Evolutionary conservation across 2,888 invertebrate species (phyloP), one percentile per base, ranked within the genome.

Genomic region (Lacanobia wlatinum): DNA sequence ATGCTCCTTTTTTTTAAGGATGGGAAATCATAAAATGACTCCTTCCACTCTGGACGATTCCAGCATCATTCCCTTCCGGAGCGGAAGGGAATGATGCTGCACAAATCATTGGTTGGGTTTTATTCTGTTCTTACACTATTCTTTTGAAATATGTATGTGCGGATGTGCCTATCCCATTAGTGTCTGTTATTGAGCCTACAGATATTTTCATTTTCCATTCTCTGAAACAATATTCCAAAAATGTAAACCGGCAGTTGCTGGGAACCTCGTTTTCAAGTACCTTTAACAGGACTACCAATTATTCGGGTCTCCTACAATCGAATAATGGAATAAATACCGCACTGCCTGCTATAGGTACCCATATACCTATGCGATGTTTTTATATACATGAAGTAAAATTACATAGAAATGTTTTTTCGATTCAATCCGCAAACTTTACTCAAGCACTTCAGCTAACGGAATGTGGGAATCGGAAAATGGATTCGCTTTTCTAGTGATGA

Each of bases 371-470:
- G 14, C 43, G n/a, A 65, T 28, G 9, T 21, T 48, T n/a, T 34
- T n/a, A 66, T 23, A 38, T 12, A 23, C 23, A 1, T 28, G 6
- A 61, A 62, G 60, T 65, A 73, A 73, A 76, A 74, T 76, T 43
- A 64, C 48, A 28, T 59, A 59, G 40, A 62, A 55, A 60, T 60
- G 53, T 78, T 71, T 82, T 78, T 83, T 73, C 73, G 23, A 72
- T 82, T 50, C 59, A 67, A 69, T 76, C 46, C 73, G 43, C 64
- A 73, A 72, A 74, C 71, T 70, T 76, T 71, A 77, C 69, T 77
- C 60, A 53, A 59, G 46, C 64, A 63, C 68, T 75, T 70, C 68
- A 65, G 68, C 58, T 70, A 70, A 78, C 65, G 40, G 61, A 70
- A 75, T 78, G 68, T 70, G 59, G 66, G 53, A 60, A 67, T 68